Evolutionary conservation across 2,888 invertebrate genomes (phyloP), one percentile per base, ranked within the genome.

Genomic region (Nomada flava): DNA sequence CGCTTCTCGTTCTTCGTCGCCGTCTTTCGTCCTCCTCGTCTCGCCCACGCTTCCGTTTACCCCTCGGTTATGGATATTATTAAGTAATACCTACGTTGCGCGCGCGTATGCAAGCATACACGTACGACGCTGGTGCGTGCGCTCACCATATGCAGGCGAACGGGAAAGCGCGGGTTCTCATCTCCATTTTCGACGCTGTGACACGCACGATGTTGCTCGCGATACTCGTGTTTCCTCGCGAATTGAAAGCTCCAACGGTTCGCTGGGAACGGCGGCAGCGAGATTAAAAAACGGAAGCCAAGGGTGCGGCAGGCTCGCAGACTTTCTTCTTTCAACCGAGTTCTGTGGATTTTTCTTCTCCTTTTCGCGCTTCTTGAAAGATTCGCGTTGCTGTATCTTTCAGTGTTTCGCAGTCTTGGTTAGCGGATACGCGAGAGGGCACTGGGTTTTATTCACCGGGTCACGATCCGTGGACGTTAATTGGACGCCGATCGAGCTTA

Each of bases 21-120:
- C 67, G 63, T 60, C 76, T 80, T 80, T 84, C 70, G 69, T 79
- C 75, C 76, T 67, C 79, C 79, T 77, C 79, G 69, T 84, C 83
- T 68, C 84, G 83, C 86, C 78, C 78, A 83, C 84, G 79, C 81
- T 85, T 76, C 77, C 84, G 79, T 82, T 83, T 87, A 86, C 87
- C 88, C 82, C 84, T 85, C 88, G 86, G 90, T 91, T 92, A 92
- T 91, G 92, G 90, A 92, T 92, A 92, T 91, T 91, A 92, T 92
- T 92, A 91, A 91, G 91, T 91, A 92, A 92, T 91, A 91, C 89
- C 86, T 88, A 88, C 85, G 59, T 62, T 83, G 78, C 84, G 86
- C 76, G 78, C 79, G 2, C 70, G 79, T 76, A 55, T 64, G 69
- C 69, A 67, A 29, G 72, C 67, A 55, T 26, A 57, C 68, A 60